These are phyloP conservation scores for Aspidiotus destructor DNA, from an alignment of 2,888 invertebrate species.

Conservation along the genomic window DNA sequence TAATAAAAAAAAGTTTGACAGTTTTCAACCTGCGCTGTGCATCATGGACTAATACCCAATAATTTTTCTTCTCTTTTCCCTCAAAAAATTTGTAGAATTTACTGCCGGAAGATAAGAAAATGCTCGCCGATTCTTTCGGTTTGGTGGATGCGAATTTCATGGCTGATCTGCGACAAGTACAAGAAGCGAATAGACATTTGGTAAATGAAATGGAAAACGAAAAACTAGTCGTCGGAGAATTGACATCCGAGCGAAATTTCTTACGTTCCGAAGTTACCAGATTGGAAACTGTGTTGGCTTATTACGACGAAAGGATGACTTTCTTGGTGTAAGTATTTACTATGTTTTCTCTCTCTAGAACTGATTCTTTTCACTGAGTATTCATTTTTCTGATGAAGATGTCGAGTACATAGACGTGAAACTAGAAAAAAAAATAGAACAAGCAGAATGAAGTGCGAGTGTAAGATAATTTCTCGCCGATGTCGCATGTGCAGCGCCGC, in stretches of 20 bases:
- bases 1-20: no score
- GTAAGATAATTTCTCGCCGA: no score
- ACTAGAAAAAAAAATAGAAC: no score
- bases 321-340: conserved; percentile 23
- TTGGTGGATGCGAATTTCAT: not conserved
- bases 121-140: not conserved
- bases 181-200: not conserved
- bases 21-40: no score
- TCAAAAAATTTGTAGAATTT: conserved; percentile 3
- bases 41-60: no score
- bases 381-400: not conserved
- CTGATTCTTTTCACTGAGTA: not conserved
- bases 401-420: not conserved
- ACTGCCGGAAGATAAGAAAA: conserved; percentile 7
- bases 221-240: conserved; percentile 3
- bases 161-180: not conserved
- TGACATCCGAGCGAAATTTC: not conserved
- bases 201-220: conserved; percentile 10
- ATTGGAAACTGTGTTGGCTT: conserved; percentile 8
- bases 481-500: no score
- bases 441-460: no score
- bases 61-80: not conserved
- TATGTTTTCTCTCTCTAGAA: not conserved
- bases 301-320: conserved; percentile 22
- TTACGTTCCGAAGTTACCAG: conserved; percentile 12